Base-by-base conservation (phyloP, 2,888 invertebrate genomes). In the Parnassius orleans region DNA sequence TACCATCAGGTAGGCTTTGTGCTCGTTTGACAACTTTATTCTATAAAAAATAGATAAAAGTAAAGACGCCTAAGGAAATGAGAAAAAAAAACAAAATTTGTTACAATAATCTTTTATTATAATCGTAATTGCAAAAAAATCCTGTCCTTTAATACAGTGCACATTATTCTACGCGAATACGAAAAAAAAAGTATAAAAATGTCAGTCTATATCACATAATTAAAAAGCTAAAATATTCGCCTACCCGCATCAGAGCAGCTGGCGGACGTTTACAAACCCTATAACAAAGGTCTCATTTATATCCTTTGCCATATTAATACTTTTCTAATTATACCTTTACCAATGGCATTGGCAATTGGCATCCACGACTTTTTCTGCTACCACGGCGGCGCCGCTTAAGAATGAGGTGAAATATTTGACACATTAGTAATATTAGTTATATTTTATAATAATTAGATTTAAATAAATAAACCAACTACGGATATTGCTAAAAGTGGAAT, bases 191-290 rank as follows among this genome's bases (percentile, higher is more conserved):
- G 66, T 72, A 73, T 66, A 75, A 72, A 70, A 73, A 76, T 74
- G 72, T 79, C 81, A 79, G 81, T 71, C 74, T 56, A 69, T 71
- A 72, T 73, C 68, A 73, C 72, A 73, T 69, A 72, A 63, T 66
- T 66, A 64, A 66, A 68, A 67, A 65, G 57, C 59, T 56, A 66
- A 60, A 64, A 53, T 54, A 44, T 61, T 43, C 54, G 57, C 10
- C 50, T 47, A 61, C 50, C 33, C 43, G 24, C 55, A 14, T 3
- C 12, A 10, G n/a, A 47, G 33, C 12, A 57, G 24, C 14, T n/a
- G 14, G 5, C 51, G 51, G 52, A 51, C 19, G 50, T 11, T 44
- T 54, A 54, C 52, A 65, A 62, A 68, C 46, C 61, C 65, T 64
- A 63, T 60, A n/a, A 62, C 53, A 52, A 64, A 48, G 44, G 48